These are phyloP conservation scores for Siderastrea radians DNA, from an alignment of 92 coral and sea anemone genomes.

Conservation along the genomic window DNA sequence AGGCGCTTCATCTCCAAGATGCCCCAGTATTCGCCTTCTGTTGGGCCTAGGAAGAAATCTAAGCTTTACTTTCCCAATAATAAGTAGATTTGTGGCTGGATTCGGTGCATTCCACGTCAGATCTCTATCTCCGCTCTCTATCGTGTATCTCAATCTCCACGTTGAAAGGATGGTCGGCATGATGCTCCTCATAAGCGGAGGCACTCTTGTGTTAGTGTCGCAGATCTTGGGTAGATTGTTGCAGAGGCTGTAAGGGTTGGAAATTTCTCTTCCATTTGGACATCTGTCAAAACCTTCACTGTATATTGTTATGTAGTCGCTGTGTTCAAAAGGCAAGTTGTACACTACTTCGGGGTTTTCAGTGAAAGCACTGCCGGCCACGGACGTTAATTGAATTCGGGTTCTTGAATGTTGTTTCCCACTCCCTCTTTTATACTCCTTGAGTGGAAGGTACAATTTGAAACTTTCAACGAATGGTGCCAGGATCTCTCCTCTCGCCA, in stretches of 20 bases:
- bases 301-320: conserved; percentile 53
- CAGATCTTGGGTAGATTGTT: conserved; percentile 62
- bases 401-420: conserved; percentile 40
- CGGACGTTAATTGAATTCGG: conserved; percentile 29
- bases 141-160: conserved; percentile 58
- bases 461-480: conserved; percentile 70
- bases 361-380: conserved; percentile 45
- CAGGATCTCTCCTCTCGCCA: conserved; percentile 32
- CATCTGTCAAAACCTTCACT: conserved; percentile 60
- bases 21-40: not conserved
- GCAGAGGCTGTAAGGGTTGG: conserved; percentile 73
- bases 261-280: conserved; percentile 45
- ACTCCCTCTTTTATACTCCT: conserved; percentile 31
- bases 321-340: conserved; percentile 55
- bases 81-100: conserved; percentile 66
- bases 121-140: conserved; percentile 9
- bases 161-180: conserved; percentile 75
- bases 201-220: conserved; percentile 46
- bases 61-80: conserved; percentile 59
- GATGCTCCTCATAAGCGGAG: conserved; percentile 19
- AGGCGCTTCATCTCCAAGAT: conserved; percentile 8
- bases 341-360: conserved; percentile 36
- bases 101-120: conserved; percentile 71
- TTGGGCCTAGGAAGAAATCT: conserved; percentile 26
- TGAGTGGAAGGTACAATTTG: conserved; percentile 68